phyloP scores from a whole-genome alignment of 2,888 invertebrate species.

The Dynastes maya region DNA sequence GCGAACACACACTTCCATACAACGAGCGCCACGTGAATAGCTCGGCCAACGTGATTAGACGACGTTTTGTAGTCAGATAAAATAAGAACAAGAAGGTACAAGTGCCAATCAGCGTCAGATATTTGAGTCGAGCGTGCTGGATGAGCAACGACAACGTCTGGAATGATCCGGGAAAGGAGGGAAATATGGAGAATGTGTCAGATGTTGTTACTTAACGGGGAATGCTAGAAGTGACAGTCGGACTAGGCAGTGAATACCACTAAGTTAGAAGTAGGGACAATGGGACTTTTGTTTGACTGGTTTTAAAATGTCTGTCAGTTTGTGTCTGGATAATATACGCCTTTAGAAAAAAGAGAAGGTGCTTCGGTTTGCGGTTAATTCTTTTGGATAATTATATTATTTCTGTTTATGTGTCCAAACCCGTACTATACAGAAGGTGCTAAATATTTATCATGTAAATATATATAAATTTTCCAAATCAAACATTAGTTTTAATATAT shows the following conservation, averaged over 20 bases:
- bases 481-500: no score
- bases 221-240: conserved; percentile 66
- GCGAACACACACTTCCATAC: background rate
- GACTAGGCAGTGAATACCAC: conserved; percentile 54
- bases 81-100: conserved; percentile 55
- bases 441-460: no score
- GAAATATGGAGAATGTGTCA: conserved; percentile 69
- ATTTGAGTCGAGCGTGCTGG: conserved; percentile 65
- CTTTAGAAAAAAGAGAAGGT: background rate
- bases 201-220: conserved; percentile 67
- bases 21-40: background rate
- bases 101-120: conserved; percentile 69
- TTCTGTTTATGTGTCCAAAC: no score
- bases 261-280: conserved; percentile 60
- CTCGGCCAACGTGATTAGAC: conserved; percentile 51
- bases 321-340: conserved; percentile 21
- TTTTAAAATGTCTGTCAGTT: conserved; percentile 49
- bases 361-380: background rate
- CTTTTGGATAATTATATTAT: background rate
- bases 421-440: no score
- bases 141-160: conserved; percentile 70
- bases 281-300: conserved; percentile 54
- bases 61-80: conserved; percentile 56
- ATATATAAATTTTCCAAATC: no score
- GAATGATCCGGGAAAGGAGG: conserved; percentile 66